Conservation (phyloP, 2,888 invertebrate species). For the Pemphredon lugubris region DNA sequence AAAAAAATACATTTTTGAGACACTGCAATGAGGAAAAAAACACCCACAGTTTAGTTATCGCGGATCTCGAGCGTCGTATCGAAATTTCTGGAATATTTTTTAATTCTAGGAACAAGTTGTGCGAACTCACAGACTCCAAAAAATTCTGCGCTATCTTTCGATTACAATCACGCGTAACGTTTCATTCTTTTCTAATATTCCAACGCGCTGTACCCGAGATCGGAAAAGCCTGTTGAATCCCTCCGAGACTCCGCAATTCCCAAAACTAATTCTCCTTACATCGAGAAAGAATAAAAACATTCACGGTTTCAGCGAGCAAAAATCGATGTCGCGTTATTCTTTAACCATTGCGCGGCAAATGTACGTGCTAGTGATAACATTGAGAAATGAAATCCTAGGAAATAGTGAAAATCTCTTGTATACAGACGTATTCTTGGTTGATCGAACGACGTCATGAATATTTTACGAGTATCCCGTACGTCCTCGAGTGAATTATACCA, state of each 20-base stretch:
- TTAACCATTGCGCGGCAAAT: background rate
- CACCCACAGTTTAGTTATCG: no score
- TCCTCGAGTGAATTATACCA: background rate
- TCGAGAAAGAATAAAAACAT: background rate
- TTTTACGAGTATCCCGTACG: no score
- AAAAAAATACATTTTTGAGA: no score
- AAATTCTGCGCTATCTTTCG: no score
- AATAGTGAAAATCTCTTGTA: background rate
- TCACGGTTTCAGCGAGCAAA: background rate
- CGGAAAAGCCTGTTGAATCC: slow-evolving; percentile 2
- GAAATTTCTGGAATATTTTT: no score
- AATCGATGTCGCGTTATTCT: background rate
- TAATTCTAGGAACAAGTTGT: no score
- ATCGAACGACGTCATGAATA: no score
- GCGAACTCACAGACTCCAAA: no score
- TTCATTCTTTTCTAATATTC: background rate
- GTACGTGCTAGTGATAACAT: background rate
- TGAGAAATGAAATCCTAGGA: background rate
- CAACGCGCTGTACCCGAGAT: background rate
- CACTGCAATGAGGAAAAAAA: no score
- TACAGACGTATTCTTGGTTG: no score
- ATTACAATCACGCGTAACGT: background rate
- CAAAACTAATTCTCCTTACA: slow-evolving; percentile 50
- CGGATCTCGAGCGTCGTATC: no score
- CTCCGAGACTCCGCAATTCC: slow-evolving; percentile 43